Conservation (phyloP, 1,140 invertebrate species). For the Pissodes strobi region DNA sequence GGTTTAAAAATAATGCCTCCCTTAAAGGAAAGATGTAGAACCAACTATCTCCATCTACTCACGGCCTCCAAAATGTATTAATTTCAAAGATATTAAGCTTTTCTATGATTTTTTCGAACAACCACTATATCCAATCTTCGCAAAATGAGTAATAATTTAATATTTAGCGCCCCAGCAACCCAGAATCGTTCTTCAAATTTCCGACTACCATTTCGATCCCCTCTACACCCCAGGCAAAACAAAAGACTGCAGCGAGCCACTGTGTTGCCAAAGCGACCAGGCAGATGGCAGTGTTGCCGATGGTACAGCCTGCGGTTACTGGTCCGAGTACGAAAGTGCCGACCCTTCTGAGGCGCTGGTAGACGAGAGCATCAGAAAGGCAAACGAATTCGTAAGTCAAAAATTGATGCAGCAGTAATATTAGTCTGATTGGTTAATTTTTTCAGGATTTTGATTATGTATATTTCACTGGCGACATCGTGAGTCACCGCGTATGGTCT, state of each 20-base stretch:
- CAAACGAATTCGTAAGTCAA: constrained; percentile 38
- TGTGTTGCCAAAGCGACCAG: constrained; percentile 73
- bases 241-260: constrained; percentile 72
- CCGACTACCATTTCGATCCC: constrained; percentile 82
- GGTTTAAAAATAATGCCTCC: neutral
- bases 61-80: too few relatives aligned
- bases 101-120: too few relatives aligned
- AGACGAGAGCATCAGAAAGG: constrained; percentile 37
- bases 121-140: too few relatives aligned
- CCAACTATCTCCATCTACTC: too few relatives aligned
- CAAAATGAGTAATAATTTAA: too few relatives aligned
- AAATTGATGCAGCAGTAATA: too few relatives aligned
- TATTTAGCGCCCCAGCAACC: constrained; percentile 23
- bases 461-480: constrained; percentile 85
- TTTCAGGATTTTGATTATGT: constrained; percentile 65
- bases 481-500: constrained; percentile 84
- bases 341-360: constrained; percentile 60
- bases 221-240: constrained; percentile 69
- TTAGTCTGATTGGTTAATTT: constrained; percentile 1
- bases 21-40: too few relatives aligned
- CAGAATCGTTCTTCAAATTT: constrained; percentile 68
- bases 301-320: constrained; percentile 68
- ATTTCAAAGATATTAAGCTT: too few relatives aligned
- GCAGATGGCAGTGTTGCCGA: constrained; percentile 40
- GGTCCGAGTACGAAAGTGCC: constrained; percentile 78